Base-by-base conservation (phyloP, 2,113 vertebrate species). In the Neoarius graeffei region DNA sequence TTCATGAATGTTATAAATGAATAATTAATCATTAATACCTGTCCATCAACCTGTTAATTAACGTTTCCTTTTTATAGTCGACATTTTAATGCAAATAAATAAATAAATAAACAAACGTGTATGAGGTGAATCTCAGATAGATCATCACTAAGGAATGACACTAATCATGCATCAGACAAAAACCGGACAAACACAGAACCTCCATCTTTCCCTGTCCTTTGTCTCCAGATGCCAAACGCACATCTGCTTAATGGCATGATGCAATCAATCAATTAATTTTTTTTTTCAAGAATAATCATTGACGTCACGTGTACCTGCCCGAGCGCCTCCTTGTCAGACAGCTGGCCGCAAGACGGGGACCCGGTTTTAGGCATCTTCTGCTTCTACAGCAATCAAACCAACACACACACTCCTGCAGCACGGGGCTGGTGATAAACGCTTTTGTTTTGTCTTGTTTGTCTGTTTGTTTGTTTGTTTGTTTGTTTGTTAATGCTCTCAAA, bases 281-380 rank as follows among this genome's bases (percentile, higher is more conserved):
- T 42, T 42, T 42, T 42, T 42, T 11, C 4, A 10, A 27, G 20
- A 52, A 84, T 4, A 25, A 90, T 96, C 92, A 95, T 94, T 42
- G 96, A 95, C 57, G 97, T 97, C 27, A 95, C 95, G 92, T 96
- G 94, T 93, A 93, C 83, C 92, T 95, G 96, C 83, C 95, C 97
- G 91, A 97, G 96, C 69, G 96, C 97, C 88, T 96, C 96, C 1
- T 96, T 95, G 91, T 93, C 89, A 76, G 96, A 96, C 62, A 95
- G 96, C 81, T 96, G 96, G 90, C 96, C 86, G 79, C 74, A 80
- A 86, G 67, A 67, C 57, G 85, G 77, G 48, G 62, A 79, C 20
- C 77, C 85, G 87, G 48, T 59, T 91, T 87, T 89, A 64, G 86
- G 88, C 90, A 89, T 91, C 88, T 87, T 86, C 86, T 85, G n/a